Evolutionary conservation across 2,113 vertebrate genomes (phyloP).

Genomic region (Taxidea taxus): DNA sequence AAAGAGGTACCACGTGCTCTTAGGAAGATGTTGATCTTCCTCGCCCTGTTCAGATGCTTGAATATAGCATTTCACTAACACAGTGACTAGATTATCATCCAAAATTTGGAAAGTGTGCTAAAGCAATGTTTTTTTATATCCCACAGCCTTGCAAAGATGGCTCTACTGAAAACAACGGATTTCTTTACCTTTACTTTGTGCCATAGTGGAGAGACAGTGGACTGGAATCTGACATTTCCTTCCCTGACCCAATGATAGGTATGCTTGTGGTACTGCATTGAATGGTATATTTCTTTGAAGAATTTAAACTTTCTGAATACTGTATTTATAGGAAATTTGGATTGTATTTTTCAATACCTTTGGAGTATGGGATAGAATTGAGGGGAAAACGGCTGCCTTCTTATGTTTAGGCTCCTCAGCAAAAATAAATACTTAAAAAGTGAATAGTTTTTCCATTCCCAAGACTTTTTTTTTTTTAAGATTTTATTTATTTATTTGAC

Average conservation of each 20-base stretch:
- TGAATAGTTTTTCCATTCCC: constrained; percentile 9
- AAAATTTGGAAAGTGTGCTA: not conserved
- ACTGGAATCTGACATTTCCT: not conserved
- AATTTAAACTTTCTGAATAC: not conserved
- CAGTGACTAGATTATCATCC: not conserved
- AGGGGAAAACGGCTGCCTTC: not conserved
- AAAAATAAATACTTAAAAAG: constrained; percentile 31
- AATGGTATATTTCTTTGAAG: not conserved
- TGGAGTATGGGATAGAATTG: not conserved
- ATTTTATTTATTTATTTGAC: too few species aligned
- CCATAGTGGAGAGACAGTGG: not conserved
- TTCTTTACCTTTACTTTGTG: not conserved
- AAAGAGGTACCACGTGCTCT: not conserved
- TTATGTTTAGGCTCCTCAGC: not conserved
- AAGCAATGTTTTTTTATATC: not conserved
- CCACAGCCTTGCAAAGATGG: not conserved
- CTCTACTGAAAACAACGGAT: not conserved
- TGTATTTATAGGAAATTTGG: not conserved
- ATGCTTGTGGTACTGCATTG: not conserved
- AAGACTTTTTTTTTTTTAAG: not conserved
- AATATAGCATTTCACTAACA: not conserved
- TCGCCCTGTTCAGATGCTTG: not conserved
- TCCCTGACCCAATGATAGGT: not conserved
- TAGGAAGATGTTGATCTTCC: not conserved
- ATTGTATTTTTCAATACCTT: not conserved